These are phyloP conservation scores for Tubiluchus corallicola DNA, from an alignment of 2,888 invertebrate species.

Conservation along the genomic window DNA sequence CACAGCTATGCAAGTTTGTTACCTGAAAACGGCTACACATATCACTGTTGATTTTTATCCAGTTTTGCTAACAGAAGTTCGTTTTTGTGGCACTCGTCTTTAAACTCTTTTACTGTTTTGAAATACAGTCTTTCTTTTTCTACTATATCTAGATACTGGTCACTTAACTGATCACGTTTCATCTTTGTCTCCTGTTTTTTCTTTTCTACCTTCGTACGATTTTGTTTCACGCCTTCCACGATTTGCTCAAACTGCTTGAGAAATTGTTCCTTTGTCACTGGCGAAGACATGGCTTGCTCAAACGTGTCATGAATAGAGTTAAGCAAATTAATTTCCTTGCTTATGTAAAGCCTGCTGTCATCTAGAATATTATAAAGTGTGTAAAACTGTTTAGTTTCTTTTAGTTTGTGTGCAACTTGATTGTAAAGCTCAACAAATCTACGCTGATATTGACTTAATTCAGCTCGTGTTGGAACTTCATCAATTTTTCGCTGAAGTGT, in stretches of 20 bases:
- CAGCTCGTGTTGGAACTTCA: slow-evolving; percentile 77
- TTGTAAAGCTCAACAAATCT: slow-evolving; percentile 88
- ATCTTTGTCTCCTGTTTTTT: slow-evolving; percentile 45
- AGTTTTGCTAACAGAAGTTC: background rate
- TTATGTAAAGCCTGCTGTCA: slow-evolving; percentile 78
- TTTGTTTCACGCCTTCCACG: slow-evolving; percentile 69
- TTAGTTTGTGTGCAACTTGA: slow-evolving; percentile 78
- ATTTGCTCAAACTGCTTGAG: slow-evolving; percentile 73
- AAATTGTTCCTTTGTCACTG: slow-evolving; percentile 64
- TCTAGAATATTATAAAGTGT: slow-evolving; percentile 84
- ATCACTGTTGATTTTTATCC: too few relatives aligned
- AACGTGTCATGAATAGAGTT: slow-evolving; percentile 78
- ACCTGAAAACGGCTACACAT: slow-evolving; percentile 17
- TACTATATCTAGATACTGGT: slow-evolving; percentile 30
- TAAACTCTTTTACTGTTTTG: slow-evolving; percentile 52
- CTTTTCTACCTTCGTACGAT: slow-evolving; percentile 53
- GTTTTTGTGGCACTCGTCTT: slow-evolving; percentile 33
- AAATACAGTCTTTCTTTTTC: slow-evolving; percentile 59
- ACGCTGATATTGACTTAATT: slow-evolving; percentile 82
- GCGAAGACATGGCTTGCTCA: slow-evolving; percentile 61
- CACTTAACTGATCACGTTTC: slow-evolving; percentile 44
- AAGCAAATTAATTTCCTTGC: slow-evolving; percentile 51
- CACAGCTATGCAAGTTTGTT: too few relatives aligned
- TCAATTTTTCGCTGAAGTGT: slow-evolving; percentile 67
- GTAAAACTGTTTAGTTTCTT: slow-evolving; percentile 93